phyloP scores from a whole-genome alignment of 2,113 vertebrate genomes.

The Zapornia atra region DNA sequence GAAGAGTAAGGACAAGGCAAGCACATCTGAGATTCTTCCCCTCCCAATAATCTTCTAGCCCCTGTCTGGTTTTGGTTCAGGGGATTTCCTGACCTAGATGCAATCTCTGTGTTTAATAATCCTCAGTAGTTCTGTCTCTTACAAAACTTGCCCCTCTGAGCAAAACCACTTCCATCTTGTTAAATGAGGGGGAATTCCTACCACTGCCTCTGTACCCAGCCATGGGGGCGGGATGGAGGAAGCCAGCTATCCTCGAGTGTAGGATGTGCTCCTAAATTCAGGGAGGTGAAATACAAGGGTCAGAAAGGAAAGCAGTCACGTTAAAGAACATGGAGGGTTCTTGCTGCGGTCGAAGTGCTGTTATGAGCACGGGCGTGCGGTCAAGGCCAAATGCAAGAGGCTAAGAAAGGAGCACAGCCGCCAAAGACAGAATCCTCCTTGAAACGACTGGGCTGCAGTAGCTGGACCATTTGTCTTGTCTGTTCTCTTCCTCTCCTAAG shows the following conservation, averaged over 20 bases:
- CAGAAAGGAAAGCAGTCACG: neutral
- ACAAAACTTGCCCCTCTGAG: neutral
- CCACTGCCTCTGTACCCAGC: neutral
- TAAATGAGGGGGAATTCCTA: neutral
- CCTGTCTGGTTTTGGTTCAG: neutral
- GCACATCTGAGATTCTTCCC: neutral
- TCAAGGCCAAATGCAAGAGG: neutral
- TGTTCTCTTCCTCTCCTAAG: neutral
- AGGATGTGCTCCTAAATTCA: neutral
- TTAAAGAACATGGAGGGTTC: neutral
- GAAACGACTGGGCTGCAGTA: neutral
- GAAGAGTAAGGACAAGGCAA: neutral
- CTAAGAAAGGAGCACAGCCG: neutral
- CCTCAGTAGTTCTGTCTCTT: neutral
- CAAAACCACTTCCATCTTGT: neutral
- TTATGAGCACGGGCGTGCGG: neutral
- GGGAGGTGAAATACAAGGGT: neutral
- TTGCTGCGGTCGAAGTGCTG: neutral
- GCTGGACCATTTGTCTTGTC: neutral
- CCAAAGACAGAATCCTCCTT: neutral
- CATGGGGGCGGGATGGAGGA: rapidly evolving
- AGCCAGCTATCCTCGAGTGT: neutral
- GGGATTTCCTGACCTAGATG: neutral
- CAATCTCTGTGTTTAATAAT: neutral
- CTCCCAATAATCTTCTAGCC: neutral